A percentile compares a stretch with the other conserved stretches of the same genome.
These are phyloP conservation scores for Daboia siamensis DNA, from an alignment of 2,113 vertebrate genomes.

Conservation along the genomic window DNA sequence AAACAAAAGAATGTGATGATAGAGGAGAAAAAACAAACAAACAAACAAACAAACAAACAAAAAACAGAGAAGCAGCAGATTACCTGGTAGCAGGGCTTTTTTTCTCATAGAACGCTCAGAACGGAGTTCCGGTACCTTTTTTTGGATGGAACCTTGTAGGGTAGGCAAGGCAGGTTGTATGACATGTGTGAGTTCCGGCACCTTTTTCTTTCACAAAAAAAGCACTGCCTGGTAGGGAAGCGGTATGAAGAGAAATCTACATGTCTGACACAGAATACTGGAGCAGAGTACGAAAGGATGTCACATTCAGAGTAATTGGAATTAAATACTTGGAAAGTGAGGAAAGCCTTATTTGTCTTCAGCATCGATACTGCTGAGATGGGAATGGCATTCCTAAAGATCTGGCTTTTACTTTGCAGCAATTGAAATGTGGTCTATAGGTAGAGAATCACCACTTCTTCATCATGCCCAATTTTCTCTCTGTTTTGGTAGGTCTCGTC, in stretches of 20 bases:
- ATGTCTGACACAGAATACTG: background rate
- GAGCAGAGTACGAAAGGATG: background rate
- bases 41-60: too few relatives aligned
- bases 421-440: background rate
- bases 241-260: background rate
- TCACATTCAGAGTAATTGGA: background rate
- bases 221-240: background rate
- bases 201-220: too few relatives aligned
- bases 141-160: too few relatives aligned
- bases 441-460: background rate
- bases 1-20: background rate
- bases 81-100: too few relatives aligned
- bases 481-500: background rate
- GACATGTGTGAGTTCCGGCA: too few relatives aligned
- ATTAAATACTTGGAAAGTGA: background rate
- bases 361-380: background rate
- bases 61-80: background rate
- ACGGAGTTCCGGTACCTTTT: too few relatives aligned
- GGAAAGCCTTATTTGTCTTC: background rate
- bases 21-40: background rate
- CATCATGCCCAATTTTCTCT: background rate
- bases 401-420: background rate
- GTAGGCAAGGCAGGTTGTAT: too few relatives aligned
- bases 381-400: background rate
- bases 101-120: too few relatives aligned